Conservation (phyloP, 2,797 vertebrate species). For the Acropternis orthonyx region DNA sequence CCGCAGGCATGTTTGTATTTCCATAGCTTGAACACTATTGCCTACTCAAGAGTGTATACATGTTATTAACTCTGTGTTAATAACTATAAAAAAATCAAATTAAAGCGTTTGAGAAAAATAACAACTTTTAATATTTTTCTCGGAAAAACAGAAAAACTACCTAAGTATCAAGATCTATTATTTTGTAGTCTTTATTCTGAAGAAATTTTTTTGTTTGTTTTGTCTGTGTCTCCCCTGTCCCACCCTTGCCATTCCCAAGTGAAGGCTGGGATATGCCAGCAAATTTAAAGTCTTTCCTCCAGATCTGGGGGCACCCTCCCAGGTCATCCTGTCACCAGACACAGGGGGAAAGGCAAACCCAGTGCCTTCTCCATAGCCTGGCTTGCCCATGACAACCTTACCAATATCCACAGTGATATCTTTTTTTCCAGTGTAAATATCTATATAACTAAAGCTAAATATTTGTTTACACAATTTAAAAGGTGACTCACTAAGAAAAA, state of each 20-base stretch:
- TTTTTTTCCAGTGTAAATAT: not conserved
- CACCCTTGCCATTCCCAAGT: not conserved
- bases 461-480: not conserved
- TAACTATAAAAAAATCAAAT: not conserved
- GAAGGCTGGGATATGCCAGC: not conserved
- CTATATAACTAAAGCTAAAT: not conserved
- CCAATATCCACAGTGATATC: not conserved
- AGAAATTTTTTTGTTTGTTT: not conserved
- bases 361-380: not conserved
- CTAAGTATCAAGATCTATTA: not conserved
- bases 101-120: not conserved
- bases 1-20: not conserved
- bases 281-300: not conserved
- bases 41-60: not conserved
- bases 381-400: not conserved
- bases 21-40: not conserved
- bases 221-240: not conserved
- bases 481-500: not conserved
- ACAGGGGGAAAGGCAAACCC: not conserved
- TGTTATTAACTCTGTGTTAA: not conserved
- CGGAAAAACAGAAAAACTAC: not conserved
- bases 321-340: accelerated
- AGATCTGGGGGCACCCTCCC: accelerated
- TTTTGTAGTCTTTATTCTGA: not conserved
- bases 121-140: not conserved